Percentiles rank a stretch among this genome's conserved stretches.
Conservation (phyloP, 2,797 vertebrate species). For the Anabacerthia variegaticeps region DNA sequence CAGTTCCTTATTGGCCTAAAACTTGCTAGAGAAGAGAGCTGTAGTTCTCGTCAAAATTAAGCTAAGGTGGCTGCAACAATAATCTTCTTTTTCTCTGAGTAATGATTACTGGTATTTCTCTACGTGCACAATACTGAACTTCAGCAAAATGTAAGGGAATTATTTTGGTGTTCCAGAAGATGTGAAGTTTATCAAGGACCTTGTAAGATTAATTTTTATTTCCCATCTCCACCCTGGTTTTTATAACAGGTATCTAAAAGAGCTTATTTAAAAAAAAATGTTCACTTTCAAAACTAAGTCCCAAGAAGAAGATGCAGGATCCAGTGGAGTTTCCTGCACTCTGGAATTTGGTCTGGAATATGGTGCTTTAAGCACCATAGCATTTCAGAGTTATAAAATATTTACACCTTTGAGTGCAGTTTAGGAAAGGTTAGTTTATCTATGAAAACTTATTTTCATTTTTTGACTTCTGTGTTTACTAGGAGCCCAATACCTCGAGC, state of each 20-base stretch:
- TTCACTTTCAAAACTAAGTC: neutral
- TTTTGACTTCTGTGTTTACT: neutral
- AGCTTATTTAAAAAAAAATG: neutral
- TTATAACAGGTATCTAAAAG: neutral
- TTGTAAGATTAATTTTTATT: neutral
- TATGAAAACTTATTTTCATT: neutral
- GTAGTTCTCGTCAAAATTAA: neutral
- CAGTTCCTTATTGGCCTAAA: neutral
- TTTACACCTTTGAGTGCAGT: neutral
- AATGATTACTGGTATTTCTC: neutral
- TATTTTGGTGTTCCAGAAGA: neutral
- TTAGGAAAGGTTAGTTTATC: neutral
- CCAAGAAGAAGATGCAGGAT: neutral
- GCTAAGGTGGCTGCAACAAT: neutral
- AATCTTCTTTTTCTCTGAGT: neutral
- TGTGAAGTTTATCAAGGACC: neutral
- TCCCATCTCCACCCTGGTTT: rapidly evolving
- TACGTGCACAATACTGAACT: neutral
- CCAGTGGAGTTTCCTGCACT: neutral
- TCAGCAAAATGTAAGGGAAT: neutral
- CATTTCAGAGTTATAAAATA: neutral
- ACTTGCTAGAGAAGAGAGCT: neutral
- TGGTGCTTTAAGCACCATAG: neutral
- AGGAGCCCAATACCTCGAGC: neutral
- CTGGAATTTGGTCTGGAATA: neutral